Conservation (phyloP, 2,113 vertebrate genomes). For the Glareola pratincola region DNA sequence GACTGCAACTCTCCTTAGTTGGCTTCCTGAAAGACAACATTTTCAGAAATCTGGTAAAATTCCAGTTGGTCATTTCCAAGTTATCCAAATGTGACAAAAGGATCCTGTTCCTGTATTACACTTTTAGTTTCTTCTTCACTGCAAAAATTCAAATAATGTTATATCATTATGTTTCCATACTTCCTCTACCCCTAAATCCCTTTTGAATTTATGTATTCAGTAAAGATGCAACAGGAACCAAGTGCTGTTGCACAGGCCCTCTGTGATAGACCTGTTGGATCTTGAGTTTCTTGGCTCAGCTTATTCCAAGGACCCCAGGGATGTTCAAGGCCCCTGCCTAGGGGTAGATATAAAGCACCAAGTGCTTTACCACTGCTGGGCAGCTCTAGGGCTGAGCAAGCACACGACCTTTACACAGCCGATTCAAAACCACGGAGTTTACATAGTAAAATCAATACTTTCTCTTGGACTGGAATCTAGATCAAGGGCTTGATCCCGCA, state of each 20-base stretch:
- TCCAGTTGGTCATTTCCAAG: background rate
- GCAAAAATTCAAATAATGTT: background rate
- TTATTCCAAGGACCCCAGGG: background rate
- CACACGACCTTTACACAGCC: background rate
- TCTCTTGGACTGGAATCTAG: background rate
- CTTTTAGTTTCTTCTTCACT: background rate
- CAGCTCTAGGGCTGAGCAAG: background rate
- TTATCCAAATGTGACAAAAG: background rate
- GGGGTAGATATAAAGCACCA: background rate
- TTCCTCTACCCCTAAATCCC: background rate
- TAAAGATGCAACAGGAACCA: background rate
- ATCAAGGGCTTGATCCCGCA: background rate
- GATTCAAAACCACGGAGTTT: background rate
- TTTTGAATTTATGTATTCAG: background rate
- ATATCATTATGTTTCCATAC: background rate
- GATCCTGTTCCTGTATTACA: background rate
- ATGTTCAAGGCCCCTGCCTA: background rate
- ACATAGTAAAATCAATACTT: background rate
- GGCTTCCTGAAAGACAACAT: background rate
- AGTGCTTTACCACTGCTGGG: background rate
- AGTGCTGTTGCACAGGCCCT: background rate
- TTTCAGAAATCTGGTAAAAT: background rate
- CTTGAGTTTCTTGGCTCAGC: background rate
- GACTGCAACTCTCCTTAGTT: background rate
- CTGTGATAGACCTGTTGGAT: background rate